phyloP scores from a whole-genome alignment of 2,888 invertebrate genomes.

The Pinctada fucata region DNA sequence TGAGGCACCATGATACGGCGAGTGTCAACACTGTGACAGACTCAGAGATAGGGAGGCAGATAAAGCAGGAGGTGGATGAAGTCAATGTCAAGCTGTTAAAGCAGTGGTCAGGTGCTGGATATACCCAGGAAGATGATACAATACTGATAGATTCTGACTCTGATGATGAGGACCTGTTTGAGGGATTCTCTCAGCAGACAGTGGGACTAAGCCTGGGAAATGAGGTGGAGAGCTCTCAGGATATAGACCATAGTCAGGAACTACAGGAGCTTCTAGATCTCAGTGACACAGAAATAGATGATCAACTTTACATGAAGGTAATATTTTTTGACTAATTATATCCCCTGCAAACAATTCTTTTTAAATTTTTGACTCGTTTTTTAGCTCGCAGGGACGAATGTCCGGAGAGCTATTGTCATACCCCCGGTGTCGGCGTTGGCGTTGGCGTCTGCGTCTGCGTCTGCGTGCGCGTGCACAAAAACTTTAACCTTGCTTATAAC shows the following conservation, averaged over 20 bases:
- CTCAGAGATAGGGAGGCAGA: neutral
- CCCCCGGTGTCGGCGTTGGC: neutral
- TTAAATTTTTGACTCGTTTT: neutral
- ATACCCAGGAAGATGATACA: constrained; percentile 15
- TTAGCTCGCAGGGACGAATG: neutral
- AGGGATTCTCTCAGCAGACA: neutral
- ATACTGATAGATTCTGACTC: constrained; percentile 19
- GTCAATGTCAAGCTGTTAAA: neutral
- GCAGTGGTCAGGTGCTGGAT: neutral
- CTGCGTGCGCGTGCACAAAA: too few species aligned
- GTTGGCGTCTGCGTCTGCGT: too few species aligned
- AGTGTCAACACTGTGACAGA: neutral
- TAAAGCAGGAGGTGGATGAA: neutral
- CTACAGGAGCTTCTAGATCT: neutral
- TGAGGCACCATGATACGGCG: too few species aligned
- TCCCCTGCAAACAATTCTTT: neutral
- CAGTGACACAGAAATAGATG: neutral
- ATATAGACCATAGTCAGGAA: neutral
- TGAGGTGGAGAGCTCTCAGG: neutral
- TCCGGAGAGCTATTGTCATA: neutral
- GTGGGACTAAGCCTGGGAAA: neutral
- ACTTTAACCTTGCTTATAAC: too few species aligned
- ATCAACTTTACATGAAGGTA: neutral
- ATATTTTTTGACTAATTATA: neutral
- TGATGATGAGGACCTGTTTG: constrained; percentile 15